Evolutionary conservation across 2,113 vertebrate species (phyloP).

Genomic region (Eolophus roseicapilla): DNA sequence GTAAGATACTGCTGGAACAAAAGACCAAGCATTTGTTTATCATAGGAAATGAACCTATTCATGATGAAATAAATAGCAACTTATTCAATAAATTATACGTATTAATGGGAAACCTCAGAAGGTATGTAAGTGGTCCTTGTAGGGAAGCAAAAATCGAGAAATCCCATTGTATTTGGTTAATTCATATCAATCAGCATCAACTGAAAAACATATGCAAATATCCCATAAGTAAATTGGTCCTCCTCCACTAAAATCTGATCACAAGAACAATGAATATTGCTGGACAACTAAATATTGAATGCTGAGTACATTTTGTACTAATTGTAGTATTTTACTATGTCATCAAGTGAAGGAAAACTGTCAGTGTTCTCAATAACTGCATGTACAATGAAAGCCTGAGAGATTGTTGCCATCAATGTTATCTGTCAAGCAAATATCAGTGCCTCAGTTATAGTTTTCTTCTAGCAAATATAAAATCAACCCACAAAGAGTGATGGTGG

Average conservation of each 20-base stretch:
- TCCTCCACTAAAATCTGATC: conserved; percentile 27
- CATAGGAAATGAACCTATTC: conserved; percentile 32
- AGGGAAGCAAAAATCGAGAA: conserved; percentile 38
- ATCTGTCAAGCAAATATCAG: conserved; percentile 53
- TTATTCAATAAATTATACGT: conserved; percentile 45
- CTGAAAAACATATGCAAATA: conserved; percentile 6
- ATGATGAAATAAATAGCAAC: conserved; percentile 56
- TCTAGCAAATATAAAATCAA: conserved; percentile 18
- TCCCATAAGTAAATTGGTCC: neutral
- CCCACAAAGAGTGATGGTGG: neutral
- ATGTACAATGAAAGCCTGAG: conserved; percentile 49
- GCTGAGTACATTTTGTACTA: conserved; percentile 27
- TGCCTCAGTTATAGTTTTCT: conserved; percentile 19
- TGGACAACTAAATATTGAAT: neutral
- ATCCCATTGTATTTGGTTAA: conserved; percentile 24
- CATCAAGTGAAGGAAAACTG: conserved; percentile 43
- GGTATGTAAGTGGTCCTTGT: conserved; percentile 15
- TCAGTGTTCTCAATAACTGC: conserved; percentile 17
- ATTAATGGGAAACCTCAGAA: conserved; percentile 55
- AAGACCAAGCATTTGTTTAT: conserved; percentile 14
- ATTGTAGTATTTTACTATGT: conserved; percentile 51
- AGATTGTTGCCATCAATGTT: conserved; percentile 42
- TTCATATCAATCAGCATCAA: conserved; percentile 44
- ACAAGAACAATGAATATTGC: neutral
- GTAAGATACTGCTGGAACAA: conserved; percentile 3